Conservation (phyloP, 2,113 vertebrate species). For the Cheirogaleus medius region DNA sequence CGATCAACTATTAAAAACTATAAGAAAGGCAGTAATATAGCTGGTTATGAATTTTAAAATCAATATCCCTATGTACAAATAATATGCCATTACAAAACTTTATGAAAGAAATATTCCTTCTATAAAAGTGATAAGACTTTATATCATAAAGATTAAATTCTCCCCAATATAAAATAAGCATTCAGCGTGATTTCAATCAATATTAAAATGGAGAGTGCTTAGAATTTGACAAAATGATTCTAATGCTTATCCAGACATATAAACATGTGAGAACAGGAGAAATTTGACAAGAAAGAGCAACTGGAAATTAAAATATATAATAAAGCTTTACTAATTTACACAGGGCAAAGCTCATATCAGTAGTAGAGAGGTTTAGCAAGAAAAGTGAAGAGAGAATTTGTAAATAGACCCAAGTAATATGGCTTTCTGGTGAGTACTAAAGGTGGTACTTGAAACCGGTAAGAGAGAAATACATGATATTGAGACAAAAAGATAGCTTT, state of each 20-base stretch:
- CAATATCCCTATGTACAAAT: not conserved
- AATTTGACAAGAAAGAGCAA: not conserved
- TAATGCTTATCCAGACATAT: not conserved
- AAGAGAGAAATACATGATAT: not conserved
- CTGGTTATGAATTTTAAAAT: not conserved
- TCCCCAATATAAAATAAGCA: not conserved
- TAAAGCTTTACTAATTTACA: not conserved
- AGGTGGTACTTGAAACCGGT: not conserved
- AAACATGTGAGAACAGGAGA: not conserved
- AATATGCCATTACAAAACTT: not conserved
- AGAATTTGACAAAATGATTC: not conserved
- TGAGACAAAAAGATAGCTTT: not conserved
- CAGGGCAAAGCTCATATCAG: not conserved
- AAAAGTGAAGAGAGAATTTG: not conserved
- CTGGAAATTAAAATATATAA: not conserved
- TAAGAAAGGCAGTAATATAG: not conserved
- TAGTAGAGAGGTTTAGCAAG: not conserved
- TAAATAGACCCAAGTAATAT: not conserved
- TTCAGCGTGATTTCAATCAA: not conserved
- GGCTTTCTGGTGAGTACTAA: not conserved
- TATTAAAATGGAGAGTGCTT: not conserved
- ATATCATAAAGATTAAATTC: not conserved
- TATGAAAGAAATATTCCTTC: not conserved
- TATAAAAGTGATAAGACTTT: not conserved
- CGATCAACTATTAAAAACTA: not conserved